Conservation (phyloP, 1,140 invertebrate genomes). For the Leptopilina clavipes region DNA sequence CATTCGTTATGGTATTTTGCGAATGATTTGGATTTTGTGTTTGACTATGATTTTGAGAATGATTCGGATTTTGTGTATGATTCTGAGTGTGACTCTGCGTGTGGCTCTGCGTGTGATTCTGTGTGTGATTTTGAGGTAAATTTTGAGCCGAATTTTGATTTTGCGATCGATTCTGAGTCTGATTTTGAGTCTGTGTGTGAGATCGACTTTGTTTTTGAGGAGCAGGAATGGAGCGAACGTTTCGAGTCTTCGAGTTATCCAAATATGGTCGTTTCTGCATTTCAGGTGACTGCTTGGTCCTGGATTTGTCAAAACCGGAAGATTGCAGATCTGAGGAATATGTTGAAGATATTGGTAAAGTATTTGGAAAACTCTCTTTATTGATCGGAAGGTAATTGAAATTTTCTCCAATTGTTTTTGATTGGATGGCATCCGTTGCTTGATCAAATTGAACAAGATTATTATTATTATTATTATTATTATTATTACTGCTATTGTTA, state of each 20-base stretch:
- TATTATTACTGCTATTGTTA: no score
- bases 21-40: not conserved
- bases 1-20: slow-evolving; percentile 43
- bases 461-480: slow-evolving; percentile 24
- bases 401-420: slow-evolving; percentile 67
- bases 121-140: not conserved
- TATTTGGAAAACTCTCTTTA: slow-evolving; percentile 61
- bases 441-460: slow-evolving; percentile 65
- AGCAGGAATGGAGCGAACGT: slow-evolving; percentile 51
- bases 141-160: slow-evolving; percentile 45
- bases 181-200: not conserved
- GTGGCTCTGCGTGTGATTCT: not conserved
- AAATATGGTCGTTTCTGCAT: slow-evolving; percentile 60
- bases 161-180: slow-evolving; percentile 36
- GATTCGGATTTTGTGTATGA: slow-evolving; percentile 48
- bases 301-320: slow-evolving; percentile 61
- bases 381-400: slow-evolving; percentile 66
- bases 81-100: not conserved
- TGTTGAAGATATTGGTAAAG: slow-evolving; percentile 37
- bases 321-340: slow-evolving; percentile 45
- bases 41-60: slow-evolving; percentile 39
- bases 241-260: slow-evolving; percentile 62
- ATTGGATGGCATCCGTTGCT: slow-evolving; percentile 57
- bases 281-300: slow-evolving; percentile 57
- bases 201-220: slow-evolving; percentile 51